Evolutionary conservation across 1,140 invertebrate genomes (phyloP).

Genomic region (Magallana gigas): DNA sequence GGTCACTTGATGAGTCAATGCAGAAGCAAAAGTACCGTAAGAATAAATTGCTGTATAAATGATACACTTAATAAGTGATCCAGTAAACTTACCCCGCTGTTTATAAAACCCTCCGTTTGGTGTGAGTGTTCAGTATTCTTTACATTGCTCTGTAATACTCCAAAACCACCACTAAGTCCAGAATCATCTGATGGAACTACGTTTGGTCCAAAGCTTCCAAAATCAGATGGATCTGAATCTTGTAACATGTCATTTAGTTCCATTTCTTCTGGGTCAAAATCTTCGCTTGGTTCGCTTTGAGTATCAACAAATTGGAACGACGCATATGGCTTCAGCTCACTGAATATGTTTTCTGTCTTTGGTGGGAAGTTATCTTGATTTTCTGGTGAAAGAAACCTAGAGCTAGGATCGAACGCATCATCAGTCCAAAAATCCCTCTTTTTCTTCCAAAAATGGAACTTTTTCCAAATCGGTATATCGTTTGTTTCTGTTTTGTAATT

Average conservation of each 20-base stretch:
- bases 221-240: neutral
- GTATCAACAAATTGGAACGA: neutral
- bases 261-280: neutral
- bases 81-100: neutral
- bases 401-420: neutral
- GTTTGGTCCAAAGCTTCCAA: neutral
- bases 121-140: neutral
- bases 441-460: slow-evolving; percentile 15
- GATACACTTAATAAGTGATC: too few species aligned
- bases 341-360: neutral
- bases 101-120: neutral
- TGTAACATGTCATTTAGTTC: neutral
- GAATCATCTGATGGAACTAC: neutral
- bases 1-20: too few species aligned
- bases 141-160: neutral
- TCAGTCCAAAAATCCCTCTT: neutral
- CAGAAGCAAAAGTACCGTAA: too few species aligned
- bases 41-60: too few species aligned
- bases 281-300: neutral
- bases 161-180: neutral
- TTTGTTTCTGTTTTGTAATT: neutral
- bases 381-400: neutral
- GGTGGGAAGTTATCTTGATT: neutral
- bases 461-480: neutral
- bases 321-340: neutral